Conservation (phyloP, 2,888 invertebrate genomes). For the Pristionchus arcanus region DNA sequence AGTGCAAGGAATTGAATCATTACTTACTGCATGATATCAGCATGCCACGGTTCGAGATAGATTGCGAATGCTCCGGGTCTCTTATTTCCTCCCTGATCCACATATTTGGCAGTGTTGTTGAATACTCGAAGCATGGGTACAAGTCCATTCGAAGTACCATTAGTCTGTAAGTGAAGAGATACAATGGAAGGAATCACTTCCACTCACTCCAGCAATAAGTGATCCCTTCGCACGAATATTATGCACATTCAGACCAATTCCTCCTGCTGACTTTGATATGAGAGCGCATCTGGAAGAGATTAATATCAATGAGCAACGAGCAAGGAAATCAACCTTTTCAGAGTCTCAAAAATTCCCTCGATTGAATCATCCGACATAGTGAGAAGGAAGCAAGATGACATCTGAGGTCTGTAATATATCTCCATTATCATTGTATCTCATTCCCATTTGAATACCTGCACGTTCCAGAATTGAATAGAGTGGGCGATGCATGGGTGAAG, state of each 20-base stretch:
- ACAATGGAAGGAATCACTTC: no score
- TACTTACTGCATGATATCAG: constrained; percentile 89
- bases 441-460: constrained; percentile 79
- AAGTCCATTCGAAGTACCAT: constrained; percentile 94
- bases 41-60: constrained; percentile 99
- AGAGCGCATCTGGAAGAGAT: constrained; percentile 90
- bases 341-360: constrained; percentile 77
- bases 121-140: constrained; percentile 96
- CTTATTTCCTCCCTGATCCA: constrained; percentile 98
- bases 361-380: constrained; percentile 92
- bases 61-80: constrained; percentile 97
- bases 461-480: constrained; percentile 95
- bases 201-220: constrained; percentile 88
- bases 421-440: not conserved
- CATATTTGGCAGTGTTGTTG: constrained; percentile 95
- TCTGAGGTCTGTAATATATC: constrained; percentile 85
- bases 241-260: constrained; percentile 96
- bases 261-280: constrained; percentile 97
- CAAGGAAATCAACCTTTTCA: constrained; percentile 63
- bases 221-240: constrained; percentile 94
- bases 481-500: constrained; percentile 98
- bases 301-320: constrained; percentile 80
- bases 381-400: constrained; percentile 94
- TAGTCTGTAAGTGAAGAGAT: constrained; percentile 83
- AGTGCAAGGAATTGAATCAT: not conserved